Percentiles rank a stretch among this genome's conserved stretches.
These are phyloP conservation scores for Salticus scenicus DNA, from an alignment of 2,888 invertebrate species.

Conservation along the genomic window DNA sequence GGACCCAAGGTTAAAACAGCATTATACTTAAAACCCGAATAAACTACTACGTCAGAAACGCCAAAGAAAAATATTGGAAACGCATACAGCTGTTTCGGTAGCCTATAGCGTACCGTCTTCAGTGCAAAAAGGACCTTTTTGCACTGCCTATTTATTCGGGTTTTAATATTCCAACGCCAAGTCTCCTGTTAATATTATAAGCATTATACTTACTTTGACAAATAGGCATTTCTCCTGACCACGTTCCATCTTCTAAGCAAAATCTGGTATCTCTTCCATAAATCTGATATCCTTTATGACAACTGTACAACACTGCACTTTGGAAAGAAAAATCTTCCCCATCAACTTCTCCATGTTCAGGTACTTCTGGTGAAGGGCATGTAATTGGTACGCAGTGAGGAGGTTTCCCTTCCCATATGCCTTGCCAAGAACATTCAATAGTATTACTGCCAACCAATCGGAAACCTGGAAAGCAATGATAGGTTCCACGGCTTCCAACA, in stretches of 20 bases:
- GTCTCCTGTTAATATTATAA: too few relatives aligned
- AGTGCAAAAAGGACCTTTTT: too few relatives aligned
- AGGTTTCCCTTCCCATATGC: slow-evolving; percentile 56
- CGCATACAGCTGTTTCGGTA: too few relatives aligned
- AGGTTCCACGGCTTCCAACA: slow-evolving; percentile 45
- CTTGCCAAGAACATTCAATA: slow-evolving; percentile 59
- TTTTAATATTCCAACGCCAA: too few relatives aligned
- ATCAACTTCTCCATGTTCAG: slow-evolving; percentile 57
- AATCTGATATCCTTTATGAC: slow-evolving; percentile 73
- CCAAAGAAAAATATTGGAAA: too few relatives aligned
- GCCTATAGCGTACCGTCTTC: too few relatives aligned
- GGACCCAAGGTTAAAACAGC: too few relatives aligned
- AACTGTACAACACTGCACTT: slow-evolving; percentile 56
- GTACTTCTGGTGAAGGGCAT: slow-evolving; percentile 51
- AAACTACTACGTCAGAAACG: too few relatives aligned
- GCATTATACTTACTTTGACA: slow-evolving; percentile 70
- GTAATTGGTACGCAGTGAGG: slow-evolving; percentile 67
- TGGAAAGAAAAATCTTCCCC: slow-evolving; percentile 63
- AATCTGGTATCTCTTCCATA: slow-evolving; percentile 73
- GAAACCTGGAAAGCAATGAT: slow-evolving; percentile 60
- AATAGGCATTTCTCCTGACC: slow-evolving; percentile 74
- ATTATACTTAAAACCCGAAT: too few relatives aligned
- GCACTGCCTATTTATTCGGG: too few relatives aligned
- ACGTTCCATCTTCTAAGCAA: slow-evolving; percentile 74
- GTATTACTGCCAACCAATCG: slow-evolving; percentile 45